Evolutionary conservation across 2,888 invertebrate genomes (phyloP).

Genomic region (Plagodis pulveraria): DNA sequence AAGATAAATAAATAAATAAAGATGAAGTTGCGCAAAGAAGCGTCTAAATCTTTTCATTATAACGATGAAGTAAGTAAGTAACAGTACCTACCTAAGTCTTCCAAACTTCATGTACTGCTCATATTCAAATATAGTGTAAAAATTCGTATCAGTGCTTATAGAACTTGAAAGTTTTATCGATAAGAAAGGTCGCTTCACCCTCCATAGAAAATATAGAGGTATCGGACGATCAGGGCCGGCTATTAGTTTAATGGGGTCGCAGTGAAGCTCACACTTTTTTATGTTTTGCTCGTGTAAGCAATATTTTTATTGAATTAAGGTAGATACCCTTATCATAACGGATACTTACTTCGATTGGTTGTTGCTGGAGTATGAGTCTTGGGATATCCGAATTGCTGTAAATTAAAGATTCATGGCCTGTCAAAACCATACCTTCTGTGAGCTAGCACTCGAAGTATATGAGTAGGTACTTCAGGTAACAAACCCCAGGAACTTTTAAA

Average conservation of each 20-base stretch:
- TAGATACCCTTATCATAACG: not conserved
- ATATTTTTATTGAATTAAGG: constrained; percentile 24
- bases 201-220: constrained; percentile 48
- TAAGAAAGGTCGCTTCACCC: constrained; percentile 49
- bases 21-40: too few species aligned
- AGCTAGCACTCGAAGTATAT: too few species aligned
- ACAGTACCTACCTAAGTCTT: not conserved
- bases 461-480: too few species aligned
- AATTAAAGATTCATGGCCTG: too few species aligned
- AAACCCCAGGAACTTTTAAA: too few species aligned
- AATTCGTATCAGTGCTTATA: constrained; percentile 39
- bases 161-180: constrained; percentile 58
- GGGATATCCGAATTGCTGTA: too few species aligned
- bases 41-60: too few species aligned
- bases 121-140: constrained; percentile 7
- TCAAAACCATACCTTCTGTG: too few species aligned
- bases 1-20: too few species aligned
- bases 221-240: constrained; percentile 36
- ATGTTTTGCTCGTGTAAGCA: constrained; percentile 18
- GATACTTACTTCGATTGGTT: too few species aligned
- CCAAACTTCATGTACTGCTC: constrained; percentile 4
- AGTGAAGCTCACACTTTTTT: constrained; percentile 17
- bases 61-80: too few species aligned
- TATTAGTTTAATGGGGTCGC: constrained; percentile 49
- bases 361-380: too few species aligned